These are phyloP conservation scores for Auanema freiburgensis DNA, from an alignment of 2,888 invertebrate species.

Conservation along the genomic window DNA sequence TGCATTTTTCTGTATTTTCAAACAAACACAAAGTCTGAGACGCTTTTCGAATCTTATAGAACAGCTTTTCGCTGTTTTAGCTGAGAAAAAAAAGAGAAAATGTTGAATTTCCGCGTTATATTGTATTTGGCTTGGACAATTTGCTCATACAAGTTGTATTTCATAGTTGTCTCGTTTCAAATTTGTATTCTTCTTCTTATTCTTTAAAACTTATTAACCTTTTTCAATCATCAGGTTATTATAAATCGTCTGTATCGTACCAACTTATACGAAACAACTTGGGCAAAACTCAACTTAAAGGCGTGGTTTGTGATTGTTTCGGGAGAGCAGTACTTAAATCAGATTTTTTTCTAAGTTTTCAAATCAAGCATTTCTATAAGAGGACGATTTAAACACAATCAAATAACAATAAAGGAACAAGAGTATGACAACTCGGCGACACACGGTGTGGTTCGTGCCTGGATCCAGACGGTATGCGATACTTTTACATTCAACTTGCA, in stretches of 20 bases:
- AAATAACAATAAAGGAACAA: not conserved
- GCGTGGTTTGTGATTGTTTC: not conserved
- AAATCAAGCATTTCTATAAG: no score
- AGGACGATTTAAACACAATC: not conserved
- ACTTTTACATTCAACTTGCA: constrained; percentile 2
- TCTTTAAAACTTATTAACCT: not conserved
- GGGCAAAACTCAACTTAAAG: no score
- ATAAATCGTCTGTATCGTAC: not conserved
- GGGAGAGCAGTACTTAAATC: no score
- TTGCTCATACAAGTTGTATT: not conserved
- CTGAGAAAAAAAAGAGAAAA: no score
- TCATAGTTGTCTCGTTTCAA: not conserved
- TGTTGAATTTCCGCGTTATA: no score
- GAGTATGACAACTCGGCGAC: constrained; percentile 42
- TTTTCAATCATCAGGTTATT: not conserved
- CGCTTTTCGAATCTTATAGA: no score
- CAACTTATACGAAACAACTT: no score
- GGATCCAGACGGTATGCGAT: constrained; percentile 41
- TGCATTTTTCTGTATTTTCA: no score
- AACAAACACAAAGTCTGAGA: no score
- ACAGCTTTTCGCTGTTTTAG: no score
- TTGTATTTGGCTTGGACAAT: no score
- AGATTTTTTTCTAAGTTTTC: no score
- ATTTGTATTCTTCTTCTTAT: not conserved
- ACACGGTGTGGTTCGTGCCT: constrained; percentile 53